Evolutionary conservation across 2,888 invertebrate genomes (phyloP).

Genomic region (Criorhina ranunculi): DNA sequence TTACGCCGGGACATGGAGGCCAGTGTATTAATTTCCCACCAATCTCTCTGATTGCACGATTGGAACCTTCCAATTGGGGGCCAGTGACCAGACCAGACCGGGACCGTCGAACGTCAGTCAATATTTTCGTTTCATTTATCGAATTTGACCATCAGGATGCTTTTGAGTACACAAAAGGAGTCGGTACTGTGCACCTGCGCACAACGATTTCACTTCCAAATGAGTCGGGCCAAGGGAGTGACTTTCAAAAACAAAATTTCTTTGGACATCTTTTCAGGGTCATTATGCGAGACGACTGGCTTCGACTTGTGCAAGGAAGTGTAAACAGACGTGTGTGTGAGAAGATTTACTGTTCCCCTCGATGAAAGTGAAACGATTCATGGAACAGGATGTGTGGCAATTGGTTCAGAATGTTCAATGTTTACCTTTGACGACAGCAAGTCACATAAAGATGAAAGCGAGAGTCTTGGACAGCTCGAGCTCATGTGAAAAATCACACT

Average conservation of each 20-base stretch:
- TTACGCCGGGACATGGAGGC: constrained; percentile 67
- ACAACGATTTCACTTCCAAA: constrained; percentile 70
- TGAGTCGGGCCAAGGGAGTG: constrained; percentile 51
- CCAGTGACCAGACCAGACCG: constrained; percentile 4
- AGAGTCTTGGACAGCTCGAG: too few species aligned
- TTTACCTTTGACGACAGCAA: not conserved
- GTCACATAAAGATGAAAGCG: not conserved
- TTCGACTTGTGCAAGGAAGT: constrained; percentile 2
- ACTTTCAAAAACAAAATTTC: constrained; percentile 56
- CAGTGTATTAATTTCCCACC: constrained; percentile 63
- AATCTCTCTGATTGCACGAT: constrained; percentile 27
- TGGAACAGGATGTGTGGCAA: not conserved
- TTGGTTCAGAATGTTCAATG: not conserved
- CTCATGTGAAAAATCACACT: too few species aligned
- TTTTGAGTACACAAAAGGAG: constrained; percentile 56
- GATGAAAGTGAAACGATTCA: constrained; percentile 43
- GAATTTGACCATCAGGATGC: constrained; percentile 67
- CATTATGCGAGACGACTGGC: constrained; percentile 61
- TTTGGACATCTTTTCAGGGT: constrained; percentile 62
- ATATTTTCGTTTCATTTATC: constrained; percentile 72
- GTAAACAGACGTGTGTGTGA: constrained; percentile 23
- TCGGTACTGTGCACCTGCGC: constrained; percentile 52
- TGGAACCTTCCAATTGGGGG: constrained; percentile 13
- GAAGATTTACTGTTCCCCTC: constrained; percentile 38
- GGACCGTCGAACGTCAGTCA: constrained; percentile 29